Evolutionary conservation across 1,140 invertebrate species (phyloP).

Genomic region (Trichogramma pretiosum): DNA sequence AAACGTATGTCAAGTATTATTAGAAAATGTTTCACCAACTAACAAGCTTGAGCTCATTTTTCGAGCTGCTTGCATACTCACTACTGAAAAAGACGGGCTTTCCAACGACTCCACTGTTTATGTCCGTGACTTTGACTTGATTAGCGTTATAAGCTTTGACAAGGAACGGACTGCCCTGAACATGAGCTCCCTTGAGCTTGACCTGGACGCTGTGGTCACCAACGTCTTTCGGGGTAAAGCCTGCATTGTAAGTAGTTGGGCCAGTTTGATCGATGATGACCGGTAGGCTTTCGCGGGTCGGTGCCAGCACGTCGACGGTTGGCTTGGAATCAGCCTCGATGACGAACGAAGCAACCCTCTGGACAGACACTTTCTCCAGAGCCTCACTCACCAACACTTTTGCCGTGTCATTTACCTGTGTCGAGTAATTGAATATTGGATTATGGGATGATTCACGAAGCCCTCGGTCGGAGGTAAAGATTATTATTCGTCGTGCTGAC

Average conservation of each 20-base stretch:
- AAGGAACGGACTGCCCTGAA: slow-evolving; percentile 89
- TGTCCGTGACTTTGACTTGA: slow-evolving; percentile 83
- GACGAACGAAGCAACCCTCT: slow-evolving; percentile 70
- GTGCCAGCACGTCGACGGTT: slow-evolving; percentile 69
- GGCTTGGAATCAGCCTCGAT: slow-evolving; percentile 68
- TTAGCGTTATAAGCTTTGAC: slow-evolving; percentile 92
- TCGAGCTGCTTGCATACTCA: slow-evolving; percentile 64
- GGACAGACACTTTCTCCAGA: slow-evolving; percentile 87
- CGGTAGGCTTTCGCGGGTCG: slow-evolving; percentile 59
- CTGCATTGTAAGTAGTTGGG: slow-evolving; percentile 48
- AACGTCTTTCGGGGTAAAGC: slow-evolving; percentile 81
- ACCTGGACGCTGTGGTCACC: slow-evolving; percentile 93
- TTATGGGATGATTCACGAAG: not conserved
- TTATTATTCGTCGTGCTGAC: too few relatives aligned
- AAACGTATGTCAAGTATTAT: slow-evolving; percentile 22
- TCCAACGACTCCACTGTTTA: slow-evolving; percentile 78
- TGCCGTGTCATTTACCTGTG: slow-evolving; percentile 39
- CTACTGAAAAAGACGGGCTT: slow-evolving; percentile 90
- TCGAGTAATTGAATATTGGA: not conserved
- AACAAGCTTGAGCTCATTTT: not conserved
- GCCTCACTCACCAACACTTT: slow-evolving; percentile 62
- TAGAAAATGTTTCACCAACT: not conserved
- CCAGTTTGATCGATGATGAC: slow-evolving; percentile 51
- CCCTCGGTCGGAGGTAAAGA: too few relatives aligned
- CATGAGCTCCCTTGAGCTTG: slow-evolving; percentile 67